Percentiles rank a stretch among this genome's conserved stretches.
Conservation (phyloP, 1,140 invertebrate species). For the Listronotus oregonensis region DNA sequence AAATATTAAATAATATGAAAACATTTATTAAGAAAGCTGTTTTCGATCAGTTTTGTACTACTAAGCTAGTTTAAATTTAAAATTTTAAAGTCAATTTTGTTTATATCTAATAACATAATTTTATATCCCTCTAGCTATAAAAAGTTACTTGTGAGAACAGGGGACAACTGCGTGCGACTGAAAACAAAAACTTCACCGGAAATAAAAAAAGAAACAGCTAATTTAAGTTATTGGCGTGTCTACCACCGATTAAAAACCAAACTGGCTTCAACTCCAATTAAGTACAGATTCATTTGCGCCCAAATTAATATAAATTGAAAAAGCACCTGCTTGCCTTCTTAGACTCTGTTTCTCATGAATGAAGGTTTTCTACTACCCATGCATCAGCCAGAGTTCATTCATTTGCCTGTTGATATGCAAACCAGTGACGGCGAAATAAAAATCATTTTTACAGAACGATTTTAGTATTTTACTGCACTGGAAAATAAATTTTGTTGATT, state of each 20-base stretch:
- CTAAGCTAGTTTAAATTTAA: no score
- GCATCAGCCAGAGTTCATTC: conserved; percentile 13
- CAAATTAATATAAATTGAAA: conserved; percentile 18
- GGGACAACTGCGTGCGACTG: neutral
- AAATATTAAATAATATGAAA: no score
- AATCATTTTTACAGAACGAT: no score
- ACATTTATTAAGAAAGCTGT: no score
- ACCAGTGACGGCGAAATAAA: no score
- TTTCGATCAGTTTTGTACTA: no score
- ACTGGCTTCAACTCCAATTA: conserved; percentile 13
- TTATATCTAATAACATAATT: no score
- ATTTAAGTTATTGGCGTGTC: conserved; percentile 8
- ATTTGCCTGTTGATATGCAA: conserved; percentile 1
- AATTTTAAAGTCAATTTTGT: no score
- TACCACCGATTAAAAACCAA: neutral
- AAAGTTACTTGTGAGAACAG: no score
- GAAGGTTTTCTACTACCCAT: conserved; percentile 10
- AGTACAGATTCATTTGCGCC: conserved; percentile 10
- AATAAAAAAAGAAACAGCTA: conserved; percentile 1
- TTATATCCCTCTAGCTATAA: no score
- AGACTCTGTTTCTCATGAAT: conserved; percentile 20
- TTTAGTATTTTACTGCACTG: no score
- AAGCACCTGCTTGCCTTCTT: conserved; percentile 5
- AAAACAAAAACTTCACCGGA: neutral
- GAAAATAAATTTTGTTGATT: no score